These are phyloP conservation scores for Oryzias javanicus DNA, from an alignment of 2,113 vertebrate genomes.

Conservation along the genomic window DNA sequence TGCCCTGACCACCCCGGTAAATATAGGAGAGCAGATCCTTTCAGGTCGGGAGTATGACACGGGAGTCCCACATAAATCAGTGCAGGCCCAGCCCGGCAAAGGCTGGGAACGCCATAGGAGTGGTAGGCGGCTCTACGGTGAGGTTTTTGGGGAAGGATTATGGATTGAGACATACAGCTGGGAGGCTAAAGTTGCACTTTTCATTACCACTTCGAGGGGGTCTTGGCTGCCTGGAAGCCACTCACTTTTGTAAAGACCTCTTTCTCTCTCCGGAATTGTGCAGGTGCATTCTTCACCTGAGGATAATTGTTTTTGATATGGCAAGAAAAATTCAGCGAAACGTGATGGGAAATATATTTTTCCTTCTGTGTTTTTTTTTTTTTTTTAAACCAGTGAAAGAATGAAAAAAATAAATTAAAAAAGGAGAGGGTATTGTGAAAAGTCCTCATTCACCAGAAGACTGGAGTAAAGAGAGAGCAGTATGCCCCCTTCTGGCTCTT, in stretches of 20 bases:
- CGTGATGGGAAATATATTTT: conserved; percentile 49
- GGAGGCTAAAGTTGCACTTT: conserved; percentile 83
- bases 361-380: conserved; percentile 20
- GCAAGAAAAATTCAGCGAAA: conserved; percentile 63
- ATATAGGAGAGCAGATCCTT: conserved; percentile 70
- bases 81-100: conserved; percentile 68
- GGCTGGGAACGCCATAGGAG: conserved; percentile 76
- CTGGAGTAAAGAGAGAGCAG: conserved; percentile 76
- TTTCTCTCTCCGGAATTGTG: conserved; percentile 62
- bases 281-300: conserved; percentile 67
- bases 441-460: conserved; percentile 74
- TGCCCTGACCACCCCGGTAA: conserved; percentile 64
- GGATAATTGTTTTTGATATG: conserved; percentile 69
- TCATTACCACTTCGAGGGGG: conserved; percentile 80
- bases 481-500: conserved; percentile 84
- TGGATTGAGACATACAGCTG: conserved; percentile 81
- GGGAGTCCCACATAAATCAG: conserved; percentile 72
- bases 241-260: conserved; percentile 70
- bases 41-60: conserved; percentile 70
- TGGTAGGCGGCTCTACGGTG: conserved; percentile 74
- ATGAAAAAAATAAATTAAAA: conserved; percentile 53
- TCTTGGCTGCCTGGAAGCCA: conserved; percentile 75
- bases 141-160: conserved; percentile 80
- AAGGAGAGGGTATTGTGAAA: conserved; percentile 71
- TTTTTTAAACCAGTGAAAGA: conserved; percentile 51